A percentile compares a stretch with the other conserved stretches of the same genome.
Conservation (phyloP, 64 coral and sea anemone species). For the Pocillopora verrucosa region DNA sequence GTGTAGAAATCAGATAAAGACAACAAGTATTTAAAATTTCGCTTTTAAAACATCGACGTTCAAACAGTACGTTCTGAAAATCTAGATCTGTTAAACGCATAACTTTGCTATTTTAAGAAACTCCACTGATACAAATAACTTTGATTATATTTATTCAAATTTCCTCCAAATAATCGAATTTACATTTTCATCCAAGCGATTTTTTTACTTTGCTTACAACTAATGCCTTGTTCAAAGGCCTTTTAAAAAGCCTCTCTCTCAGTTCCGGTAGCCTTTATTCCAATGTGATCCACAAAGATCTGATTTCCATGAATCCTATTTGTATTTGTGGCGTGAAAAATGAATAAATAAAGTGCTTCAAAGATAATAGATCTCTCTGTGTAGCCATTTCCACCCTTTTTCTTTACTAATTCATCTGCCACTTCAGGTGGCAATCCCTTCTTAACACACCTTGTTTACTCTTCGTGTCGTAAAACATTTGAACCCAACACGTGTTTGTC, state of each 20-base stretch:
- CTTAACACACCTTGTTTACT: slow-evolving; percentile 6
- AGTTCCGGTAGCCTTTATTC: background rate
- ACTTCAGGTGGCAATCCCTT: slow-evolving; percentile 23
- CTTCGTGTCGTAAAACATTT: background rate
- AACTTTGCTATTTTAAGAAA: too few species aligned
- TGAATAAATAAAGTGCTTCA: slow-evolving; percentile 26
- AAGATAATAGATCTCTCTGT: background rate
- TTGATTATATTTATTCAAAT: too few species aligned
- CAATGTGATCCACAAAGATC: background rate
- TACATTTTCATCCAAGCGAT: background rate
- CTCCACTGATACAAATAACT: too few species aligned
- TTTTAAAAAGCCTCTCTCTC: background rate
- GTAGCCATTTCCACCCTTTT: background rate
- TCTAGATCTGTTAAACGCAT: too few species aligned
- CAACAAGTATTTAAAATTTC: background rate
- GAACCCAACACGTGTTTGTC: background rate
- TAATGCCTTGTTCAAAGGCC: background rate
- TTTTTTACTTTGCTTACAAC: background rate
- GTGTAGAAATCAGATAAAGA: background rate
- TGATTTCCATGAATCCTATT: background rate
- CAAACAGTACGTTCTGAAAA: too few species aligned
- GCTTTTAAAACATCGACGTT: background rate
- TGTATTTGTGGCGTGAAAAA: slow-evolving; percentile 13
- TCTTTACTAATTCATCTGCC: slow-evolving; percentile 32
- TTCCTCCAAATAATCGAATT: too few species aligned